Percentiles rank a stretch among this genome's conserved stretches.
Conservation (phyloP, 2,113 vertebrate species). For the Gymnocephalus cernua region DNA sequence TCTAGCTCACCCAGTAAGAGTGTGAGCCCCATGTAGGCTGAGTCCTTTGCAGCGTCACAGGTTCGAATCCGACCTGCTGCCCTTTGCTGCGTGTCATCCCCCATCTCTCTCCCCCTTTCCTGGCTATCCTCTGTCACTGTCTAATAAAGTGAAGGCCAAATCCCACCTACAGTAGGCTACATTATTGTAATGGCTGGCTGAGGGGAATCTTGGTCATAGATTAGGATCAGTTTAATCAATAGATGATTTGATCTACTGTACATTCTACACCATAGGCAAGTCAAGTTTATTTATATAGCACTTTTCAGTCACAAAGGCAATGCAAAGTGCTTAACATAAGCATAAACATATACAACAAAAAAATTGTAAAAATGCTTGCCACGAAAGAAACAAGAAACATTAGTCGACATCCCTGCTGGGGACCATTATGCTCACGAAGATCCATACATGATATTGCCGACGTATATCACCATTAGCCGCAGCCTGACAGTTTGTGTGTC, state of each 20-base stretch:
- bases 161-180: background rate
- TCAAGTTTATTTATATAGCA: no score
- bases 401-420: background rate
- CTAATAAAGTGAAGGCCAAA: background rate
- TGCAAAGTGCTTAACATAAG: no score
- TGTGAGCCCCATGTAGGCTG: no score
- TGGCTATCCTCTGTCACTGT: background rate
- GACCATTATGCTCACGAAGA: conserved; percentile 23
- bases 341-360: background rate
- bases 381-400: conserved; percentile 17
- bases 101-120: no score
- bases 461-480: conserved; percentile 49
- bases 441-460: conserved; percentile 39
- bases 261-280: background rate
- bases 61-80: no score
- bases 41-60: no score
- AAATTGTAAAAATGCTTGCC: background rate
- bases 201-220: background rate
- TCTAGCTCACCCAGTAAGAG: no score
- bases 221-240: conserved; percentile 14
- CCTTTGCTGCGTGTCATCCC: no score
- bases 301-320: no score
- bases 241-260: conserved; percentile 15
- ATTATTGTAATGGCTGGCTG: background rate
- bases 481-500: conserved; percentile 30